Percentiles rank a stretch among this genome's conserved stretches.
These are phyloP conservation scores for Dasyornis broadbenti DNA, from an alignment of 2,113 vertebrate genomes.

Conservation along the genomic window DNA sequence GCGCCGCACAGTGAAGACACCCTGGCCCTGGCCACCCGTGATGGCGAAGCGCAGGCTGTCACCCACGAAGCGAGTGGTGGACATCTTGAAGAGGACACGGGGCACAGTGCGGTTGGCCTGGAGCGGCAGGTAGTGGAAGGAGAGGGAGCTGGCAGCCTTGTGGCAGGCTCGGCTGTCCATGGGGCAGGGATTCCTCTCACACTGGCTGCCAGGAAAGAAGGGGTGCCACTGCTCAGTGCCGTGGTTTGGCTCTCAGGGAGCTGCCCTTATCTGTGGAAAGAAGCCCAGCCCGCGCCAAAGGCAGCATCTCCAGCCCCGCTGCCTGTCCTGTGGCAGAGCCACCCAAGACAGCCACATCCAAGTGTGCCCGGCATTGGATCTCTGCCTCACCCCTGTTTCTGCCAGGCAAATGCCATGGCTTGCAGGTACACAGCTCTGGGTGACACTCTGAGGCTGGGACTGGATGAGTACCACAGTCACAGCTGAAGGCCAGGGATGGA, in stretches of 20 bases:
- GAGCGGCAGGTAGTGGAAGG: constrained; percentile 82
- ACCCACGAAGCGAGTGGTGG: constrained; percentile 69
- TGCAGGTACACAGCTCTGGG: background rate
- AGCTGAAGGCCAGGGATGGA: background rate
- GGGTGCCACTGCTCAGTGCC: rapidly evolving
- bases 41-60: constrained; percentile 81
- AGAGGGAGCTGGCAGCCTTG: constrained; percentile 78
- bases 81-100: constrained; percentile 79
- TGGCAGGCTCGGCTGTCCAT: constrained; percentile 72
- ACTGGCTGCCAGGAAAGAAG: constrained; percentile 71
- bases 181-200: constrained; percentile 83
- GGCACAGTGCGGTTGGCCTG: constrained; percentile 80
- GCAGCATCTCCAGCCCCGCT: background rate
- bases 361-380: rapidly evolving
- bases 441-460: background rate
- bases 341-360: background rate
- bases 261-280: background rate
- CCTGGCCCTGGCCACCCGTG: constrained; percentile 32
- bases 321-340: rapidly evolving
- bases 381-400: background rate
- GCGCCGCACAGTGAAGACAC: constrained; percentile 72
- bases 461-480: background rate
- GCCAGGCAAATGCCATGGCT: background rate
- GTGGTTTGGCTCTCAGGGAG: background rate
- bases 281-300: rapidly evolving